Conservation (phyloP, 2,888 invertebrate species). For the Hirtodrosophila histrioides region DNA sequence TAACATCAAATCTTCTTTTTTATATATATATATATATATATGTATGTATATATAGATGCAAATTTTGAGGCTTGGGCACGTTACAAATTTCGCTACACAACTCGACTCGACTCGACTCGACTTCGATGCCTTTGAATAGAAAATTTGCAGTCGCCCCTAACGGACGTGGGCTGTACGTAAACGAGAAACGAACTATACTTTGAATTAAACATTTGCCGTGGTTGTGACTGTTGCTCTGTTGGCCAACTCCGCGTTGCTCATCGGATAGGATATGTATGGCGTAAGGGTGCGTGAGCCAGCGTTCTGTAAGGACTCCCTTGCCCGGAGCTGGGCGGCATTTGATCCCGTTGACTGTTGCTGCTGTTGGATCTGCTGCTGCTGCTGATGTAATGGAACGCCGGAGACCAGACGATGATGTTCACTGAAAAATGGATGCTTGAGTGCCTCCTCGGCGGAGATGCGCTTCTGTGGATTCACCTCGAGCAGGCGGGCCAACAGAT, state of each 20-base stretch:
- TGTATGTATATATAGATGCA: constrained; percentile 15
- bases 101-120: constrained; percentile 2
- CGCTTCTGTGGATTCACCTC: constrained; percentile 91
- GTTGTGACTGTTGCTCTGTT: constrained; percentile 12
- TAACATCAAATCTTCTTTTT: constrained; percentile 28
- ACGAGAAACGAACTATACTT: constrained; percentile 24
- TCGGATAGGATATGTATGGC: constrained; percentile 38
- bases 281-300: constrained; percentile 36
- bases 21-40: constrained; percentile 12
- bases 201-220: constrained; percentile 16
- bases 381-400: constrained; percentile 44
- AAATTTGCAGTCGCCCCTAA: constrained; percentile 10
- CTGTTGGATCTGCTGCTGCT: constrained; percentile 9
- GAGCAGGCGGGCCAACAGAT: constrained; percentile 89
- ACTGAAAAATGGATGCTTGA: constrained; percentile 90
- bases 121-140: background rate
- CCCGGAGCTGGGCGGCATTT: constrained; percentile 6
- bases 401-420: constrained; percentile 60
- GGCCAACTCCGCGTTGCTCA: constrained; percentile 2
- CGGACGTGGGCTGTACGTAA: constrained; percentile 4
- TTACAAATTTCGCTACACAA: constrained; percentile 35
- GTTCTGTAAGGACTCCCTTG: constrained; percentile 37
- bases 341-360: background rate
- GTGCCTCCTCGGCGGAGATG: constrained; percentile 89
- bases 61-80: constrained; percentile 38